Evolutionary conservation across 2,797 vertebrate genomes (phyloP).

Genomic region (Argya squamiceps): DNA sequence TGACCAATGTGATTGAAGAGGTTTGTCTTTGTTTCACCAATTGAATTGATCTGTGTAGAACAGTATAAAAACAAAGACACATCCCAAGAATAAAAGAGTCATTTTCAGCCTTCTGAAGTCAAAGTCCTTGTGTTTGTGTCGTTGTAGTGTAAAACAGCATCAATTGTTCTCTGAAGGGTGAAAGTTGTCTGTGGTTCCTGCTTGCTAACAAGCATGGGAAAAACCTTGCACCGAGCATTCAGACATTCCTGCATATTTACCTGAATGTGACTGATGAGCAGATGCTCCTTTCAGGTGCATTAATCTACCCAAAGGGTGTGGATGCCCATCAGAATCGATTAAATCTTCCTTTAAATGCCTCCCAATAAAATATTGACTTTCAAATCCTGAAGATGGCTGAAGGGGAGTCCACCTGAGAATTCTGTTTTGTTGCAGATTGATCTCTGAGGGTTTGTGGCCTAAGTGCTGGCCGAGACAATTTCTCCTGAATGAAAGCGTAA

Average conservation of each 20-base stretch:
- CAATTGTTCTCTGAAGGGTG: background rate
- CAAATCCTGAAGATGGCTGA: background rate
- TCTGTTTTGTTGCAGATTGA: background rate
- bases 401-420: background rate
- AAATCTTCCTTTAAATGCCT: background rate
- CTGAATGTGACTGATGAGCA: background rate
- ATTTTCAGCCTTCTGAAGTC: too few species aligned
- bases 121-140: too few species aligned
- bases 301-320: background rate
- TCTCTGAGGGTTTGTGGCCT: background rate
- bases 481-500: background rate
- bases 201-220: background rate
- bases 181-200: background rate
- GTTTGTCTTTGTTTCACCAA: too few species aligned
- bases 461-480: background rate
- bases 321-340: background rate
- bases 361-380: background rate
- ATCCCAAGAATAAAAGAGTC: too few species aligned
- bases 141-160: too few species aligned
- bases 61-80: too few species aligned
- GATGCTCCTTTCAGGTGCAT: background rate
- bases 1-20: too few species aligned
- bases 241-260: background rate
- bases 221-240: background rate
- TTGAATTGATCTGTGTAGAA: too few species aligned